These are phyloP conservation scores for Sisor rabdophorus DNA, from an alignment of 2,113 vertebrate genomes.

Conservation along the genomic window DNA sequence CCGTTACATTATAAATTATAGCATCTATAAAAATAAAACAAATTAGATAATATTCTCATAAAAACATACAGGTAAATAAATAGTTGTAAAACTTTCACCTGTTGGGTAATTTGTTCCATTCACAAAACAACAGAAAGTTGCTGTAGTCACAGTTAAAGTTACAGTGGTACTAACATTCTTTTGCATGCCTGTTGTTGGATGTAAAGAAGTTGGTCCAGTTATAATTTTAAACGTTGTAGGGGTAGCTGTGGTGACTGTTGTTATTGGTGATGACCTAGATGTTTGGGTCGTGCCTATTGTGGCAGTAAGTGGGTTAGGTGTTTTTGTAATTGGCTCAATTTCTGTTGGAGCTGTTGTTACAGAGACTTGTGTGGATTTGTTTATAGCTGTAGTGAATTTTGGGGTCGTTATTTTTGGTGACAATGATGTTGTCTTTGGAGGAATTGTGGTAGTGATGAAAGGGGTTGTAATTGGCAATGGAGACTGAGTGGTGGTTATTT, in stretches of 20 bases:
- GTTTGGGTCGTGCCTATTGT: no score
- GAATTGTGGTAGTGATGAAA: background rate
- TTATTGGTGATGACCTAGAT: background rate
- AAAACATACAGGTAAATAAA: background rate
- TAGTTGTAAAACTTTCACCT: conserved; percentile 28
- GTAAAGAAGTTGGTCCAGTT: background rate
- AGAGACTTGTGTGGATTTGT: background rate
- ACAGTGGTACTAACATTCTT: background rate
- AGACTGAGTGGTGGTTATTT: background rate
- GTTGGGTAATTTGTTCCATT: conserved; percentile 34
- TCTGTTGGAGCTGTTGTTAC: background rate
- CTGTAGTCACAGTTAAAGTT: background rate
- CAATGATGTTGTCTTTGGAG: background rate
- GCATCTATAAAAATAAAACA: conserved; percentile 57
- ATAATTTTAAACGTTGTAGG: background rate
- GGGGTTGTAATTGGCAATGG: background rate
- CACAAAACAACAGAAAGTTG: conserved; percentile 32
- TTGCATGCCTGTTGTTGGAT: background rate
- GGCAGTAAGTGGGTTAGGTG: no score
- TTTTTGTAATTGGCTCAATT: no score
- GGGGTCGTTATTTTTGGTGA: background rate
- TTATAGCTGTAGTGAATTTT: background rate
- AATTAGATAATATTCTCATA: background rate
- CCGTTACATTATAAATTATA: conserved; percentile 64
- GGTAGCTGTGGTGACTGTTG: background rate